phyloP scores from a whole-genome alignment of 1,140 invertebrate species.

The Drosophila willistoni region DNA sequence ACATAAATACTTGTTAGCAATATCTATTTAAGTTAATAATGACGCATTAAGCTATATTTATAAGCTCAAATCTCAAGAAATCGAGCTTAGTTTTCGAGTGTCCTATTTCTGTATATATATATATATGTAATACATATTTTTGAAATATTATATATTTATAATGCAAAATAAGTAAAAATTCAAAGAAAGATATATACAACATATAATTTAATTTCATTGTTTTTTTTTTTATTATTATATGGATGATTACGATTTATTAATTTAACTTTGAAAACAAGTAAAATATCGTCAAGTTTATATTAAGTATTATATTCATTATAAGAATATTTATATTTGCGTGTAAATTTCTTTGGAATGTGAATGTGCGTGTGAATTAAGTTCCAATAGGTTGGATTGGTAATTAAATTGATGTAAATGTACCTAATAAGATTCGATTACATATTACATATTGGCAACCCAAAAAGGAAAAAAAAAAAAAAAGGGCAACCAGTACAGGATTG shows the following conservation, averaged over 20 bases:
- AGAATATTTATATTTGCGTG: neutral
- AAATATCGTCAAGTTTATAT: too few species aligned
- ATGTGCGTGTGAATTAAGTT: conserved; percentile 37
- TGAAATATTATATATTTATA: too few species aligned
- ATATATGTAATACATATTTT: conserved; percentile 2
- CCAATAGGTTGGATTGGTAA: conserved; percentile 40
- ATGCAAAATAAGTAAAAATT: too few species aligned
- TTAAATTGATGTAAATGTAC: conserved; percentile 61
- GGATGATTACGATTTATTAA: neutral
- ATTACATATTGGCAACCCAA: conserved; percentile 31
- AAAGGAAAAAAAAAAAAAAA: neutral
- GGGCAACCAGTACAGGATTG: conserved; percentile 30
- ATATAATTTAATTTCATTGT: too few species aligned
- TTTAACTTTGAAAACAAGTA: neutral
- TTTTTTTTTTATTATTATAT: too few species aligned
- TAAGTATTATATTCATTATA: neutral
- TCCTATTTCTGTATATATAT: too few species aligned
- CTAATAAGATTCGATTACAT: conserved; percentile 53
- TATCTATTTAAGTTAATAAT: too few species aligned
- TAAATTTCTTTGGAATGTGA: neutral
- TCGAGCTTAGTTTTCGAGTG: neutral
- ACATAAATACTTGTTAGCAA: too few species aligned
- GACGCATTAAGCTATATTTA: neutral
- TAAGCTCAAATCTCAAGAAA: neutral
- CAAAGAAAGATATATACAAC: too few species aligned